Percentiles rank a stretch among this genome's conserved stretches.
phyloP scores from a whole-genome alignment of 2,797 vertebrate genomes.

The Danio albolineatus region DNA sequence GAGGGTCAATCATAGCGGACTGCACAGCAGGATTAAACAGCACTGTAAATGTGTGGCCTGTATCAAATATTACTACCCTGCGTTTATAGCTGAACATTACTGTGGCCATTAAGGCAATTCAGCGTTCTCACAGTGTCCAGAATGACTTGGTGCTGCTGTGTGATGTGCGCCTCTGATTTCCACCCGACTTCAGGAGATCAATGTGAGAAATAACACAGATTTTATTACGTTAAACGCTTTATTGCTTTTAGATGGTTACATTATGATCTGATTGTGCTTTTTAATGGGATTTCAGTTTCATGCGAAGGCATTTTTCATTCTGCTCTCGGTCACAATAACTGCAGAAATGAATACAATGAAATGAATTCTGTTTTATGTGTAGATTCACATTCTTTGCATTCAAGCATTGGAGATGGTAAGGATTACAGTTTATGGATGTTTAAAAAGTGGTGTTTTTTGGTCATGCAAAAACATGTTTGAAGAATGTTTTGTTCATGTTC shows the following conservation, averaged over 20 bases:
- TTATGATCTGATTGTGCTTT: not conserved
- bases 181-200: not conserved
- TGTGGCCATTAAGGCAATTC: slow-evolving; percentile 48
- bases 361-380: not conserved
- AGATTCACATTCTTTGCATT: slow-evolving; percentile 12
- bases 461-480: not conserved
- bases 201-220: slow-evolving; percentile 33
- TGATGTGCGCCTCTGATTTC: slow-evolving; percentile 1
- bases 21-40: slow-evolving; percentile 27
- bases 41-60: slow-evolving; percentile 47
- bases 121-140: slow-evolving; percentile 33
- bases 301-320: not conserved
- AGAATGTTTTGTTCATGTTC: not conserved
- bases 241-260: slow-evolving; percentile 20
- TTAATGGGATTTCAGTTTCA: slow-evolving; percentile 4
- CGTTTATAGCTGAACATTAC: slow-evolving; percentile 46
- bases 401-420: not conserved
- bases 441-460: slow-evolving; percentile 1
- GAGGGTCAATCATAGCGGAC: slow-evolving; percentile 14
- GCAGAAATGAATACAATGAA: not conserved
- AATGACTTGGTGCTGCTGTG: slow-evolving; percentile 1
- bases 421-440: not conserved
- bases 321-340: not conserved
- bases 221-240: slow-evolving; percentile 12
- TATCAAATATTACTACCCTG: slow-evolving; percentile 59